Percentiles rank a stretch among this genome's conserved stretches.
These are phyloP conservation scores for Stomatorhinus walkeri DNA, from an alignment of 2,797 vertebrate genomes.

Conservation along the genomic window DNA sequence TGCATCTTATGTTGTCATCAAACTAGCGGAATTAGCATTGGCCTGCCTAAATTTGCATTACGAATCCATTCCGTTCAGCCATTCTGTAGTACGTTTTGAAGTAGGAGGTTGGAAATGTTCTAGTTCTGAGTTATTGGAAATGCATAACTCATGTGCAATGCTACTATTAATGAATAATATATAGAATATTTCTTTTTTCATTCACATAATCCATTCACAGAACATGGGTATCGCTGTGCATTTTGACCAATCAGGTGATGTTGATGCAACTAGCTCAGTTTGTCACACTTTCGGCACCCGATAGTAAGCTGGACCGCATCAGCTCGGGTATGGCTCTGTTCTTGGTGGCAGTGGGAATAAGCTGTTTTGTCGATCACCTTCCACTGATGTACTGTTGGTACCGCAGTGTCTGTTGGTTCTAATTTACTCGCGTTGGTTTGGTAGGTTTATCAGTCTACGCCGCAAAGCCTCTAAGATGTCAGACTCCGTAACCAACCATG, in stretches of 20 bases:
- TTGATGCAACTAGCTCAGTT: neutral
- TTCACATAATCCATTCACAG: neutral
- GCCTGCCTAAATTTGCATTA: neutral
- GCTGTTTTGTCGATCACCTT: neutral
- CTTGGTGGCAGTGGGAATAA: neutral
- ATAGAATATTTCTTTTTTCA: neutral
- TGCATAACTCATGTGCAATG: neutral
- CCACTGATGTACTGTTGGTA: neutral
- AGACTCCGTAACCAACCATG: neutral
- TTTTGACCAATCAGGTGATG: neutral
- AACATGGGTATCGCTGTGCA: neutral
- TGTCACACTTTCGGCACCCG: neutral
- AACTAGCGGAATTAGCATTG: neutral
- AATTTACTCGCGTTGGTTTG: neutral
- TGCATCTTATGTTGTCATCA: neutral
- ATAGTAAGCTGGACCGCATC: neutral
- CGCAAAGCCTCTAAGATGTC: neutral
- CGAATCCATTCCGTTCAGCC: neutral
- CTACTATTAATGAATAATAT: neutral
- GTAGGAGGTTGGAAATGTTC: neutral
- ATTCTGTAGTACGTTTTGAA: neutral
- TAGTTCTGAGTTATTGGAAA: neutral
- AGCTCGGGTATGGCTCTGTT: neutral
- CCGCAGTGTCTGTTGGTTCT: neutral
- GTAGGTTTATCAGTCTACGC: neutral